Evolutionary conservation across 2,888 invertebrate genomes (phyloP), one percentile per base, ranked within the genome.

Genomic region (Amphipoea oculea): DNA sequence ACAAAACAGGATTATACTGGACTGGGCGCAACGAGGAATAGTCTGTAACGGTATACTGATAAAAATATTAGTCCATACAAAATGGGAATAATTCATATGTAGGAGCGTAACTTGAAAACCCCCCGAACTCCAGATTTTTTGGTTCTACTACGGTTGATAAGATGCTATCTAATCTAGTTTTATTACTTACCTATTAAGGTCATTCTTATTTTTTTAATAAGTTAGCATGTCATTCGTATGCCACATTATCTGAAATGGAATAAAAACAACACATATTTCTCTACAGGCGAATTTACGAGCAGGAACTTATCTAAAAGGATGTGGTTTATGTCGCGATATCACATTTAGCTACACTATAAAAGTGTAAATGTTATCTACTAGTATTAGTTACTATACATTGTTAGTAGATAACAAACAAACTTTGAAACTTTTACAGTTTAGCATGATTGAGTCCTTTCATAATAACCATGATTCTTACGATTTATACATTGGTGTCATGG

Each of bases 241-340:
- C 17, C 14, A 23, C 20, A 62, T 54, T 48, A 54, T 60, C 4
- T 20, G 7, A 40, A 12, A 54, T 71, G 12, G 6, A 79, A 69
- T 57, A 42, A 62, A 85, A 72, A 73, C 48, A 70, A 65, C 5
- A 74, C 70, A 17, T 36, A 45, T 60, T 73, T 85, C n/a, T 73
- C n/a, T 71, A 42, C 79, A 88, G 73, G 69, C 65, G 62, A 79
- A 79, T 82, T 82, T 40, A 73, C 66, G 70, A 81, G 60, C 54
- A 66, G 54, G n/a, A 51, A 72, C 74, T 89, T 90, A 90, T 91
- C 89, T 76, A 76, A 82, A 77, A 89, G 91, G 91, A 91, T 89
- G 91, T 91, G 91, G 91, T 90, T 86, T 81, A 88, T 81, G 79
- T 78, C 68, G 74, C 74, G 79, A 87, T 89, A 88, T 89, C 88